Conservation (phyloP, 2,797 vertebrate genomes). For the Tokudaia tokunoshimensis region DNA sequence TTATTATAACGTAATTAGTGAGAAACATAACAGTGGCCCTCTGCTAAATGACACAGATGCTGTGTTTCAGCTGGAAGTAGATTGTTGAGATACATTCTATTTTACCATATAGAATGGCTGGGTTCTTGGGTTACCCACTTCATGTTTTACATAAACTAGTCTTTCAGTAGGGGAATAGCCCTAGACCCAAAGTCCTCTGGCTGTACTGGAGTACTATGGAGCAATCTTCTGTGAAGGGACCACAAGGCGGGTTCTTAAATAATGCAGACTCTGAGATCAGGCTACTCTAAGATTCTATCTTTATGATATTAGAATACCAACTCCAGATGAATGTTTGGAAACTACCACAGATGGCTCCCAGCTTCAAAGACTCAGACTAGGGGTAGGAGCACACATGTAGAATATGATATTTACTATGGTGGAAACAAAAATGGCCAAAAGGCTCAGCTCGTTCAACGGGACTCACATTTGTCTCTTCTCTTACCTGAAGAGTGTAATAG, state of each 20-base stretch:
- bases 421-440: background rate
- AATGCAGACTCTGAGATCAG: rapidly evolving
- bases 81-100: background rate
- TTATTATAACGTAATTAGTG: background rate
- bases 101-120: rapidly evolving
- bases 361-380: background rate
- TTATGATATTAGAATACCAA: background rate
- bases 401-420: background rate
- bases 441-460: background rate
- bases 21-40: rapidly evolving
- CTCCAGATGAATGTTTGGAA: background rate
- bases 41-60: rapidly evolving
- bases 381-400: rapidly evolving
- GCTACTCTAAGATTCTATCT: background rate
- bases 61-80: background rate
- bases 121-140: background rate
- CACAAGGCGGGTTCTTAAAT: background rate
- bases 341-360: background rate
- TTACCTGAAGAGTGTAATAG: background rate
- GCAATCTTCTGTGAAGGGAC: background rate
- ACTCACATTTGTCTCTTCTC: background rate
- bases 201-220: background rate
- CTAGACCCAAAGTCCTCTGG: background rate
- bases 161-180: background rate
- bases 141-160: background rate